phyloP scores from a whole-genome alignment of 2,113 vertebrate genomes.

The Bubo bubo region DNA sequence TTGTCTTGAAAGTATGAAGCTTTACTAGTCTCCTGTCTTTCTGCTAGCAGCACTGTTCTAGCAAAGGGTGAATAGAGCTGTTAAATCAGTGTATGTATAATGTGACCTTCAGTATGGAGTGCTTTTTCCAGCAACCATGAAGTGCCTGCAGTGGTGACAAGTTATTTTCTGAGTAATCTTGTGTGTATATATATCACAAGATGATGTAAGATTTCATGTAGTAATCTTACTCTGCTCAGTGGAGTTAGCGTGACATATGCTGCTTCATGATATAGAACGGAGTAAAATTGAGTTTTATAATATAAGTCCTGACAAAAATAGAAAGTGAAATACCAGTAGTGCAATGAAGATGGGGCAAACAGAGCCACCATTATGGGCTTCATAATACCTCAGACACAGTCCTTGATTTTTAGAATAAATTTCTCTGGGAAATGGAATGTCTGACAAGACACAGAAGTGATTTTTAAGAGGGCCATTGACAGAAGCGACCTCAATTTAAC shows the following conservation, averaged over 20 bases:
- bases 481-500: slow-evolving; percentile 58
- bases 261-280: slow-evolving; percentile 49
- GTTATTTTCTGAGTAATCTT: slow-evolving; percentile 59
- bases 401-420: slow-evolving; percentile 62
- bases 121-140: slow-evolving; percentile 43
- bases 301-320: slow-evolving; percentile 50
- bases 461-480: slow-evolving; percentile 56
- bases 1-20: background rate
- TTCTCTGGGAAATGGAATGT: slow-evolving; percentile 42
- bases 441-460: slow-evolving; percentile 57
- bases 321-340: slow-evolving; percentile 28
- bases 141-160: slow-evolving; percentile 40
- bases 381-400: slow-evolving; percentile 41
- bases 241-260: slow-evolving; percentile 53
- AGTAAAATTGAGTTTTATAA: slow-evolving; percentile 56
- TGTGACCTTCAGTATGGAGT: slow-evolving; percentile 35
- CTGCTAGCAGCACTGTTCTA: background rate
- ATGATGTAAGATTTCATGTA: slow-evolving; percentile 40
- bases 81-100: background rate
- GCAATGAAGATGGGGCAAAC: slow-evolving; percentile 1
- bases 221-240: slow-evolving; percentile 41
- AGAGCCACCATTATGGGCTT: background rate
- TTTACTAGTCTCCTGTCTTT: background rate
- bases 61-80: background rate
- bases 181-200: slow-evolving; percentile 45